Conservation (phyloP, 2,113 vertebrate species). For the Peromyscus leucopus region DNA sequence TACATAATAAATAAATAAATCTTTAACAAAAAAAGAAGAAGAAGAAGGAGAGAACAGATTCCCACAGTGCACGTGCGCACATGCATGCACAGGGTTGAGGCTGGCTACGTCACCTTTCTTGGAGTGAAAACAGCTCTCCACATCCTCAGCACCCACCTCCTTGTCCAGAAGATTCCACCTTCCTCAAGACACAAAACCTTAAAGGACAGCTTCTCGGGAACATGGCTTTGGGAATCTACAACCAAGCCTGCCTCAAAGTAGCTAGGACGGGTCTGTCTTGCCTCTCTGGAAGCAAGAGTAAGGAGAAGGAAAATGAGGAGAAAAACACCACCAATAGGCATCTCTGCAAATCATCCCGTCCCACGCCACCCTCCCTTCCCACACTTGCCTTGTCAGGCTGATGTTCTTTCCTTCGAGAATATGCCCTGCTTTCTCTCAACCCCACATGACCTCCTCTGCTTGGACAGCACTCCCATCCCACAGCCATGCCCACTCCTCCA, state of each 20-base stretch:
- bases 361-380: accelerated
- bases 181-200: background rate
- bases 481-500: background rate
- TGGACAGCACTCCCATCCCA: background rate
- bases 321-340: background rate
- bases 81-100: background rate
- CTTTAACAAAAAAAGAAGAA: no score
- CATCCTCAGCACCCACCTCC: background rate
- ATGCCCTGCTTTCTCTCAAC: background rate
- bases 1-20: no score
- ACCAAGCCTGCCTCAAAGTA: background rate
- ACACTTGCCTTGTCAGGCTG: background rate
- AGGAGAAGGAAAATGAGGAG: background rate
- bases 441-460: background rate
- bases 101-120: background rate
- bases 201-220: background rate
- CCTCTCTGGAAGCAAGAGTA: background rate
- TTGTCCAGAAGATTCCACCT: background rate
- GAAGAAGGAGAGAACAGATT: background rate
- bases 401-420: background rate
- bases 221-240: background rate
- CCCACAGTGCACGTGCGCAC: background rate
- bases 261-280: background rate
- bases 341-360: background rate
- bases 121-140: background rate